A percentile compares a stretch with the other conserved stretches of the same genome.
phyloP scores from a whole-genome alignment of 2,888 invertebrate genomes.

The Notodonta ziczac region DNA sequence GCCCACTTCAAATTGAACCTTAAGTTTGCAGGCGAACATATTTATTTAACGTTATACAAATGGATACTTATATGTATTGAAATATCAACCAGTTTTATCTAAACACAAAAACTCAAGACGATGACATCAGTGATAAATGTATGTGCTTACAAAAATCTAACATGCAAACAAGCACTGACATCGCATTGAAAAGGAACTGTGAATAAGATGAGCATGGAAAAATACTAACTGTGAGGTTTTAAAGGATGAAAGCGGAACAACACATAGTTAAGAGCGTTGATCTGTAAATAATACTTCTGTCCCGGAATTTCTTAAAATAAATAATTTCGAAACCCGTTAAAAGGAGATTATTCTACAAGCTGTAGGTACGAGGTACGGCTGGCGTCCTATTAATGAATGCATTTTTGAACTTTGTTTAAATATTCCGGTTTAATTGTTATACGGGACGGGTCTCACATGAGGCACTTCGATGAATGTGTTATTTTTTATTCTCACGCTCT shows the following conservation, averaged over 20 bases:
- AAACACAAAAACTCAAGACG: not conserved
- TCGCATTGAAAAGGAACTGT: not conserved
- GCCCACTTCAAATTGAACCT: conserved; percentile 34
- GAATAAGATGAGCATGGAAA: not conserved
- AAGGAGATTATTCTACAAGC: not conserved
- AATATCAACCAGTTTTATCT: not conserved
- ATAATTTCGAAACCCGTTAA: not conserved
- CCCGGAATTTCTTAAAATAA: not conserved
- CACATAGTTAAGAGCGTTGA: not conserved
- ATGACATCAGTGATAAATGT: conserved; percentile 3
- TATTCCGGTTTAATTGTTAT: conserved; percentile 32
- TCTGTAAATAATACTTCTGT: not conserved
- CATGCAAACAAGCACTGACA: not conserved
- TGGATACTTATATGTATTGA: not conserved
- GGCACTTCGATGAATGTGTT: conserved; percentile 15
- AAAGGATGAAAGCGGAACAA: no score
- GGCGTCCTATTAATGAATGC: conserved; percentile 26
- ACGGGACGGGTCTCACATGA: conserved; percentile 26
- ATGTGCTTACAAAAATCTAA: not conserved
- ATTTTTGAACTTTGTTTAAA: conserved; percentile 29
- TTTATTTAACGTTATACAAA: not conserved
- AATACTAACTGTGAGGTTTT: no score
- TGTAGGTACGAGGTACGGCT: conserved; percentile 9
- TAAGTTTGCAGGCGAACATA: not conserved
- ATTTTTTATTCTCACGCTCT: conserved; percentile 23